A percentile compares a stretch with the other conserved stretches of the same genome.
phyloP scores from a whole-genome alignment of 2,797 vertebrate species.

The Catamblyrhynchus diadema region DNA sequence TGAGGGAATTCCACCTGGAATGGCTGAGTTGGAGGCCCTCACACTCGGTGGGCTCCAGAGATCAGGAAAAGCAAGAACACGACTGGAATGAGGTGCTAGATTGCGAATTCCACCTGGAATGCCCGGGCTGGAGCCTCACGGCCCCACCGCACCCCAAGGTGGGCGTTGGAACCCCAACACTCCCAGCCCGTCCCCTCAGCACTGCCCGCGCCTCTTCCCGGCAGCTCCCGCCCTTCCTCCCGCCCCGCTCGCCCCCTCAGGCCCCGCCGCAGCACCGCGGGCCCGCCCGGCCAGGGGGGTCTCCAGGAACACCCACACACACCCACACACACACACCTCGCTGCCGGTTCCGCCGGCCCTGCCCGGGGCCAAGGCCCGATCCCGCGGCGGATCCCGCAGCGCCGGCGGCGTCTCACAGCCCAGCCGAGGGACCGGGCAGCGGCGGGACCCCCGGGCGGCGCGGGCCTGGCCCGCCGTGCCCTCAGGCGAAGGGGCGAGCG shows the following conservation, averaged over 20 bases:
- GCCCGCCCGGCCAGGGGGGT: neutral
- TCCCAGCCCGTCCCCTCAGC: neutral
- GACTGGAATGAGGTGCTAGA: accelerated
- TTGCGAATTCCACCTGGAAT: neutral
- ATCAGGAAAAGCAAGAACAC: neutral
- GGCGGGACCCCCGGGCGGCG: neutral
- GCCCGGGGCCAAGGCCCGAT: neutral
- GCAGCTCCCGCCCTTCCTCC: neutral
- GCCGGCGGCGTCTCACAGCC: neutral
- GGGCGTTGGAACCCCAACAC: accelerated
- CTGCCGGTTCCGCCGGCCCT: neutral
- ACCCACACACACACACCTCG: neutral
- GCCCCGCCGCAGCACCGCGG: neutral
- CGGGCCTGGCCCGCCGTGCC: neutral
- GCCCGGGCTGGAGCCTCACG: neutral
- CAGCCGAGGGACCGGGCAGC: neutral
- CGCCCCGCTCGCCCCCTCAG: accelerated
- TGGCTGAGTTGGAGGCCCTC: neutral
- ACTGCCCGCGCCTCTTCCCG: neutral
- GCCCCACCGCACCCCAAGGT: accelerated
- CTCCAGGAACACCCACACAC: neutral
- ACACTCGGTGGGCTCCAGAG: accelerated
- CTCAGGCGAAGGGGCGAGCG: neutral
- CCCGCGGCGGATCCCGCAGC: neutral
- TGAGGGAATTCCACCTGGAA: neutral